A percentile compares a stretch with the other conserved stretches of the same genome.
These are phyloP conservation scores for Neoitamus cyanurus DNA, from an alignment of 2,888 invertebrate species.

Conservation along the genomic window DNA sequence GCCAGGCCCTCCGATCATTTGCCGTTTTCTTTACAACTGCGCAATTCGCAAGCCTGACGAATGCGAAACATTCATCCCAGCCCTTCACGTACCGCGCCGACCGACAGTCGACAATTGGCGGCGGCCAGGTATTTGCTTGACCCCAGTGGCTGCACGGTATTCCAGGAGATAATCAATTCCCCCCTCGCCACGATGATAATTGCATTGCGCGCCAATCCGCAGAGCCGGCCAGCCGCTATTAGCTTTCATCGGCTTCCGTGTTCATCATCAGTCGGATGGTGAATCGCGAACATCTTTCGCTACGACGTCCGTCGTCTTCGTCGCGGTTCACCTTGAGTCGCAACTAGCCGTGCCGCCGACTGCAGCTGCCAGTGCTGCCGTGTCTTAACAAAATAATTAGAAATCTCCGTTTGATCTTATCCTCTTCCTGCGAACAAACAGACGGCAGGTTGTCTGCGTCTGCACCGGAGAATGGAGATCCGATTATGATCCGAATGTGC, in stretches of 20 bases:
- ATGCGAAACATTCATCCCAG: background rate
- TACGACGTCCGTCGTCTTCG: background rate
- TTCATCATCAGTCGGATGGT: background rate
- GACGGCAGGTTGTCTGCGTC: conserved; percentile 48
- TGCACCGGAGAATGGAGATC: background rate
- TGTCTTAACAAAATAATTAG: conserved; percentile 48
- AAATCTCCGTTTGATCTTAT: conserved; percentile 49
- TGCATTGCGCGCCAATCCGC: background rate
- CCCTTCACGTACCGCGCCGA: background rate
- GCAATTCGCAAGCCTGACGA: background rate
- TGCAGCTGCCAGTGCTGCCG: background rate
- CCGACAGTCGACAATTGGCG: background rate
- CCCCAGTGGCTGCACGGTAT: background rate
- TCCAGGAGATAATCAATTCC: conserved; percentile 10
- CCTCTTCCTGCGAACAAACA: conserved; percentile 48
- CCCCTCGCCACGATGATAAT: background rate
- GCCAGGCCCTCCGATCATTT: background rate
- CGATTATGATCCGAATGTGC: background rate
- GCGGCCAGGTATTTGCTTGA: conserved; percentile 7
- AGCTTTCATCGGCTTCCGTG: conserved; percentile 40
- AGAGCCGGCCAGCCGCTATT: background rate
- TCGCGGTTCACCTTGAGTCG: background rate
- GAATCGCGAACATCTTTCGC: background rate
- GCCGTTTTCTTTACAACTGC: background rate
- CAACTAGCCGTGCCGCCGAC: background rate